Evolutionary conservation across 2,888 invertebrate genomes (phyloP).

Genomic region (Yponomeuta evonymella): DNA sequence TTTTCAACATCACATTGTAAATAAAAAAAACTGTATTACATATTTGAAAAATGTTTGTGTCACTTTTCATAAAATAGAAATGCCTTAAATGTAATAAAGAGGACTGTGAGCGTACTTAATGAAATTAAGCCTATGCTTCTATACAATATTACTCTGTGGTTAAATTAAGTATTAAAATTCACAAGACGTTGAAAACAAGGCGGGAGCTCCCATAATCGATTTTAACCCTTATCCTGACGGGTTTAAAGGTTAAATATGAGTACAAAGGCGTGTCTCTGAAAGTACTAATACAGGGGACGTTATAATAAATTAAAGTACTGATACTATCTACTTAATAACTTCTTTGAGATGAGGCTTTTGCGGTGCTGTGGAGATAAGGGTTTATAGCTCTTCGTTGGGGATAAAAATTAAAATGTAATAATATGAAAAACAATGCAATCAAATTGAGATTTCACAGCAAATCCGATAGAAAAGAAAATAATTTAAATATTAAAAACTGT

Average conservation of each 20-base stretch:
- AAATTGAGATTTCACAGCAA: not conserved
- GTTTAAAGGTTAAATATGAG: not conserved
- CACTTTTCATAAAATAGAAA: too few species aligned
- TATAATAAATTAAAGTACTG: conserved; percentile 46
- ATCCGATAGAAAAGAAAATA: not conserved
- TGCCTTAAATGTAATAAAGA: too few species aligned
- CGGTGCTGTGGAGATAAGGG: not conserved
- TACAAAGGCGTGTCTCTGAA: not conserved
- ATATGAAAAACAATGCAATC: not conserved
- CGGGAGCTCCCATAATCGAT: not conserved
- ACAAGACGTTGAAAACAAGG: conserved; percentile 30
- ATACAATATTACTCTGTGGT: conserved; percentile 8
- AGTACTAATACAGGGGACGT: conserved; percentile 40
- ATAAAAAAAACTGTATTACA: too few species aligned
- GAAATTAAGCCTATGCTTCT: not conserved
- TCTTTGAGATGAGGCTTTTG: conserved; percentile 44
- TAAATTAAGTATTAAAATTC: conserved; percentile 62
- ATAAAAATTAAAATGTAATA: not conserved
- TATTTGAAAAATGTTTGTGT: too few species aligned
- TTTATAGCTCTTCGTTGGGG: conserved; percentile 4
- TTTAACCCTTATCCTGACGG: not conserved
- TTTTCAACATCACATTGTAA: too few species aligned
- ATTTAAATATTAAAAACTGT: not conserved
- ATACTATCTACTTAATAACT: conserved; percentile 64
- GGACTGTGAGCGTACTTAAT: not conserved